phyloP scores from a whole-genome alignment of 1,140 invertebrate genomes.

The Rhopalosiphum maidis region DNA sequence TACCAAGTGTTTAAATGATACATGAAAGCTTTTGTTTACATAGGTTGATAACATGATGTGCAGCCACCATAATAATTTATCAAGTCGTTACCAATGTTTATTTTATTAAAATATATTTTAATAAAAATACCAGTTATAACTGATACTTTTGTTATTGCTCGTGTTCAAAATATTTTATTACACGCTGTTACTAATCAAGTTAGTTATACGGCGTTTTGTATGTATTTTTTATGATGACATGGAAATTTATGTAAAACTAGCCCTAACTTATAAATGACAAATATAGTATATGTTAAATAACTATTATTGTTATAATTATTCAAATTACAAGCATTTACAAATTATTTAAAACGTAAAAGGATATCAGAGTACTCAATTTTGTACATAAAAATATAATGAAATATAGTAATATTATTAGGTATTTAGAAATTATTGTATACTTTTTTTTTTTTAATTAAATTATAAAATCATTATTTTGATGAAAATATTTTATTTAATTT shows the following conservation, averaged over 20 bases:
- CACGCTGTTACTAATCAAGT: not conserved
- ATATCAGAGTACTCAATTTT: not conserved
- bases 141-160: not conserved
- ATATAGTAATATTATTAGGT: too few species aligned
- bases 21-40: not conserved
- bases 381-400: not conserved
- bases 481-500: not conserved
- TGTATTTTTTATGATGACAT: not conserved
- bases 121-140: not conserved
- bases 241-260: not conserved
- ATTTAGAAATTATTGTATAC: not conserved
- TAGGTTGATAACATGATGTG: not conserved
- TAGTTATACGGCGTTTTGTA: not conserved
- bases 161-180: not conserved
- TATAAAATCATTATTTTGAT: not conserved
- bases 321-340: not conserved
- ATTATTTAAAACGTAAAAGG: not conserved
- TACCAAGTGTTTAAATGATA: not conserved
- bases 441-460: not conserved
- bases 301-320: not conserved
- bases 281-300: not conserved
- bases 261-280: not conserved
- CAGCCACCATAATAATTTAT: not conserved
- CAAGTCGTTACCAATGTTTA: not conserved
- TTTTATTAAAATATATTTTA: not conserved